Percentiles rank a stretch among this genome's conserved stretches.
phyloP scores from a whole-genome alignment of 2,113 vertebrate genomes.

The Hymenochirus boettgeri region DNA sequence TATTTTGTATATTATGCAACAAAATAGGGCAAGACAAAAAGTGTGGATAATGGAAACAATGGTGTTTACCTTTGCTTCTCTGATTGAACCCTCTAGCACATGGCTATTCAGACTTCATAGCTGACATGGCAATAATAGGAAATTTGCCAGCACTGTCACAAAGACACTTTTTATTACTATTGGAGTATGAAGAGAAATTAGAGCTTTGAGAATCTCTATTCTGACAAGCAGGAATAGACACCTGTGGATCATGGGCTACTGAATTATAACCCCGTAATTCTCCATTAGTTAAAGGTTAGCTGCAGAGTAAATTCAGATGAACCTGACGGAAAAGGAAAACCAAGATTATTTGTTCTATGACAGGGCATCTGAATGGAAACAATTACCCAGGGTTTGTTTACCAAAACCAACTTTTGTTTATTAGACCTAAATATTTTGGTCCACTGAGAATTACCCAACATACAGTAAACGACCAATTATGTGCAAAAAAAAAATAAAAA shows the following conservation, averaged over 20 bases:
- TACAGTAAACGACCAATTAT: slow-evolving; percentile 62
- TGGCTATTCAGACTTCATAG: slow-evolving; percentile 19
- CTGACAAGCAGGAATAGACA: slow-evolving; percentile 23
- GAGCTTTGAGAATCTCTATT: slow-evolving; percentile 45
- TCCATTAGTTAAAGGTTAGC: background rate
- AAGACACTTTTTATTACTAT: slow-evolving; percentile 46
- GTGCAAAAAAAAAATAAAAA: slow-evolving; percentile 60
- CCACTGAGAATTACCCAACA: slow-evolving; percentile 56
- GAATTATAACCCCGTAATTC: background rate
- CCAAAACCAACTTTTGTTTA: slow-evolving; percentile 53
- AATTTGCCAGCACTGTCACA: slow-evolving; percentile 29
- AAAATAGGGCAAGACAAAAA: slow-evolving; percentile 44
- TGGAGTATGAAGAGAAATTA: slow-evolving; percentile 47
- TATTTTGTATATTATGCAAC: slow-evolving; percentile 42
- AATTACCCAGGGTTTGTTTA: slow-evolving; percentile 50
- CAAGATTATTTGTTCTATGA: slow-evolving; percentile 33
- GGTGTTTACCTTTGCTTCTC: background rate
- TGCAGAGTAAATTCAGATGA: background rate
- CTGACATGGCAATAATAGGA: slow-evolving; percentile 23
- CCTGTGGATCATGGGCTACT: background rate
- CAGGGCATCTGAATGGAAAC: slow-evolving; percentile 28
- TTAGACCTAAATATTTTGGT: slow-evolving; percentile 27
- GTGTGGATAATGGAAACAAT: background rate
- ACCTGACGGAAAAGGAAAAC: background rate
- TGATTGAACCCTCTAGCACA: slow-evolving; percentile 9